phyloP scores from a whole-genome alignment of 2,888 invertebrate genomes.

The Caenorhabditis drosophilae region DNA sequence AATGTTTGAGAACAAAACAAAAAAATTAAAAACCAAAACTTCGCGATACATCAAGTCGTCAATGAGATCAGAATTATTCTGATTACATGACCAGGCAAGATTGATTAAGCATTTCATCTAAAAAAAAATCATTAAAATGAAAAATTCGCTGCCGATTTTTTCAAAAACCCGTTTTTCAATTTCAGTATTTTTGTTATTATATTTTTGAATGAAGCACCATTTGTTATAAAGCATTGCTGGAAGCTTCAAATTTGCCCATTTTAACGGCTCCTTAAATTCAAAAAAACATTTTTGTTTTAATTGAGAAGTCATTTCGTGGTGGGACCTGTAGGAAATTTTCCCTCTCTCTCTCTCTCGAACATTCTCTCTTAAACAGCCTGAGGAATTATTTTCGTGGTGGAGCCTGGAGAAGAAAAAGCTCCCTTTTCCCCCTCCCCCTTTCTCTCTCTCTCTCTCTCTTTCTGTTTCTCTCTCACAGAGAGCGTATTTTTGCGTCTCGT shows the following conservation, averaged over 20 bases:
- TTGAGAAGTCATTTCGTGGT: too few relatives aligned
- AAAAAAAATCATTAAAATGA: conserved; percentile 1
- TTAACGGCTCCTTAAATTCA: conserved; percentile 6
- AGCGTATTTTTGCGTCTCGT: too few relatives aligned
- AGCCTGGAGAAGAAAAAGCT: too few relatives aligned
- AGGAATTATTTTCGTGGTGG: too few relatives aligned
- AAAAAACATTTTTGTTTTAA: too few relatives aligned
- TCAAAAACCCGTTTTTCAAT: neutral
- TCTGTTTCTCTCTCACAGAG: too few relatives aligned
- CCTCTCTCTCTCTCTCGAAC: too few relatives aligned
- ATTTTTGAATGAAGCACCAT: neutral
- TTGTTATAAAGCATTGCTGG: conserved; percentile 4
- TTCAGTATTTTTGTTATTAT: neutral
- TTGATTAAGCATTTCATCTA: conserved; percentile 11
- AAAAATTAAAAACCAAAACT: neutral
- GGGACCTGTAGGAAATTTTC: too few relatives aligned
- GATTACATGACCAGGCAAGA: conserved; percentile 5
- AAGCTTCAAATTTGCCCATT: conserved; percentile 8
- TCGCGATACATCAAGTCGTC: neutral
- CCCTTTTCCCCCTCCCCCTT: too few relatives aligned
- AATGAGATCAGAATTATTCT: neutral
- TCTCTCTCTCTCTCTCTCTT: too few relatives aligned
- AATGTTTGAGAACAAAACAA: neutral
- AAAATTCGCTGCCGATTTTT: too few relatives aligned
- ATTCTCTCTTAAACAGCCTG: too few relatives aligned